Percentiles rank a stretch among this genome's conserved stretches.
These are phyloP conservation scores for Lipophrys pholis DNA, from an alignment of 2,113 vertebrate species.

Conservation along the genomic window DNA sequence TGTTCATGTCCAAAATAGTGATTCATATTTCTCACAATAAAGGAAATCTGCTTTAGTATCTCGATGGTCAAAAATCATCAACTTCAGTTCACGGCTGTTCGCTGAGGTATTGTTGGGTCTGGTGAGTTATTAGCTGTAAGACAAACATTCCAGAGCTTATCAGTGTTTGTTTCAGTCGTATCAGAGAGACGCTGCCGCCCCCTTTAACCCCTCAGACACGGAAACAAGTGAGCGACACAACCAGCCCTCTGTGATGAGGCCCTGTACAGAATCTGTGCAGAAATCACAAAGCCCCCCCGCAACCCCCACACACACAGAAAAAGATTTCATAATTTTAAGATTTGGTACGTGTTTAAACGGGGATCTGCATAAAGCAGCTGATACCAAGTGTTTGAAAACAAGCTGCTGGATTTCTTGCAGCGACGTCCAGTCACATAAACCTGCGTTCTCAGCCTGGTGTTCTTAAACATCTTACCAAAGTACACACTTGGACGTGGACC, in stretches of 20 bases:
- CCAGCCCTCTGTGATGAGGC: background rate
- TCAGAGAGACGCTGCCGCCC: constrained; percentile 21
- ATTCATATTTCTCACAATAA: background rate
- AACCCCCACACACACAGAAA: too few species aligned
- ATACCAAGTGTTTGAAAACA: background rate
- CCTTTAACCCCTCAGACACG: background rate
- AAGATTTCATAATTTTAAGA: too few species aligned
- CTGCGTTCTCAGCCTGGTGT: too few species aligned
- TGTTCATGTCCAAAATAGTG: background rate
- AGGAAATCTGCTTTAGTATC: background rate
- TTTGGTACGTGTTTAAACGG: too few species aligned
- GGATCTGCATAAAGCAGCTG: background rate
- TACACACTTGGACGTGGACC: background rate
- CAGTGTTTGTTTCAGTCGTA: constrained; percentile 53
- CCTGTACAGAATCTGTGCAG: too few species aligned
- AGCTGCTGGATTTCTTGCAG: background rate
- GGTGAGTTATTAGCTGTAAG: constrained; percentile 76
- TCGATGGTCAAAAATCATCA: constrained; percentile 1
- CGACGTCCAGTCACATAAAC: too few species aligned
- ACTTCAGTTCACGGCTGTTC: too few species aligned
- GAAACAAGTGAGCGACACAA: constrained; percentile 4
- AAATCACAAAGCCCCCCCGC: too few species aligned
- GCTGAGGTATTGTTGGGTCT: background rate
- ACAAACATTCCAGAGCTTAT: constrained; percentile 80
- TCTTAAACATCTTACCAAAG: background rate